Base-by-base conservation (phyloP, 2,797 vertebrate species). In the Sebastes umbrosus region DNA sequence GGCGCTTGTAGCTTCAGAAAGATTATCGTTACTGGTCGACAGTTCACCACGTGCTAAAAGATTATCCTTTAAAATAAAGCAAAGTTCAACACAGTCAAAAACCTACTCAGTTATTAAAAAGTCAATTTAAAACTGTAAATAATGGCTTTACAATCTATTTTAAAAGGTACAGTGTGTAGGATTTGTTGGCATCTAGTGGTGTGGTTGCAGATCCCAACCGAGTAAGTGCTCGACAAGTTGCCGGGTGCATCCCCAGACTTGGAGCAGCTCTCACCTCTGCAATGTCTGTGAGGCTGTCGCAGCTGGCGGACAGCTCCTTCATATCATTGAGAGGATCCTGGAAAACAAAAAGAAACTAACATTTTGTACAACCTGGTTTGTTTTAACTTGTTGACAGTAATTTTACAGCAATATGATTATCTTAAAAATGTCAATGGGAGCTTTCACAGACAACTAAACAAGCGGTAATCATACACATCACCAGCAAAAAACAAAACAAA, bases 261-360 rank as follows among this genome's bases (percentile, higher is more conserved):
- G 1, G 6, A 6, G 24, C 0, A 13, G 10, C 6, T 58, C 90
- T 93, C 10, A 94, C 94, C 88, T 90, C 69, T 0, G 2, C 32
- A 2, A 22, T 7, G 20, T 91, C 93, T 5, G 36, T 2, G 14
- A 94, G 84, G 74, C 75, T 90, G 80, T 94, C 93, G 1, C 55
- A 88, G 85, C 92, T 93, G 75, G 32, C 10, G 1, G 78, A 84
- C 24, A 85, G 73, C 1, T 86, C 72, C 58, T 75, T 84, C 0
- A 57, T 14, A 22, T 73, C 73, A 8, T 57, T 90, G 63, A 94
- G 90, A 25, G 93, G 93, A 85, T 95, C 90, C 94, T 95, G 82
- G 13, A 66, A 63, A 72, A 77, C 1, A n/a, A 22, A 63, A 63
- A 25, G 2, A 4, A 60, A 18, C 4, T 18, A 55, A n/a, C 0